Evolutionary conservation across 2,888 invertebrate species (phyloP).

Genomic region (Agelastica alni): DNA sequence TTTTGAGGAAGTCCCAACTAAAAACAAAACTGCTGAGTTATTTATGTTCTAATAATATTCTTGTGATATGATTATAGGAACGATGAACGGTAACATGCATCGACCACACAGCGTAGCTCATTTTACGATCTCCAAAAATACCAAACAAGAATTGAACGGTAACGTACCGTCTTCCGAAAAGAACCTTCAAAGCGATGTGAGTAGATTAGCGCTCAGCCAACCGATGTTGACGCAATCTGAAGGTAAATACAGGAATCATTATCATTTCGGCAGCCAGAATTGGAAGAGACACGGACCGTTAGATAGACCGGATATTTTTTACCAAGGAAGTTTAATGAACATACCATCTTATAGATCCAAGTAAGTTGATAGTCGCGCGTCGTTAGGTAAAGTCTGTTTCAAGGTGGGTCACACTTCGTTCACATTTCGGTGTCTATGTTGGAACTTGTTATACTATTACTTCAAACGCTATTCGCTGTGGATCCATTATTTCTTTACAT

Average conservation of each 20-base stretch:
- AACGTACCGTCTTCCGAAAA: slow-evolving; percentile 32
- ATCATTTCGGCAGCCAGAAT: slow-evolving; percentile 61
- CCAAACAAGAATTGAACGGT: slow-evolving; percentile 36
- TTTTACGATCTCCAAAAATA: slow-evolving; percentile 50
- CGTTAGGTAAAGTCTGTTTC: too few species aligned
- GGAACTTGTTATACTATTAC: too few species aligned
- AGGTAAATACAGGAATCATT: slow-evolving; percentile 29
- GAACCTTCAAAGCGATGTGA: slow-evolving; percentile 49
- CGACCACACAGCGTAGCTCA: slow-evolving; percentile 65
- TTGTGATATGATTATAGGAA: too few species aligned
- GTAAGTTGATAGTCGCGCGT: slow-evolving; percentile 11
- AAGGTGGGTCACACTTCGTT: too few species aligned
- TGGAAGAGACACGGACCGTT: slow-evolving; percentile 66
- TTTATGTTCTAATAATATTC: too few species aligned
- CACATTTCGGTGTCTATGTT: too few species aligned
- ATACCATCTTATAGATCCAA: slow-evolving; percentile 52
- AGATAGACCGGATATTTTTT: slow-evolving; percentile 86
- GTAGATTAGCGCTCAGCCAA: slow-evolving; percentile 71
- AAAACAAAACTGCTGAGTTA: too few species aligned
- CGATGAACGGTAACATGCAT: slow-evolving; percentile 52
- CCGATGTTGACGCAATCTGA: slow-evolving; percentile 62
- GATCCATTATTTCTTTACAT: too few species aligned
- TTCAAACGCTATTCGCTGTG: too few species aligned
- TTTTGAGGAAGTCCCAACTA: too few species aligned
- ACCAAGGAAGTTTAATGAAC: slow-evolving; percentile 73